Conservation (phyloP, 64 coral and sea anemone genomes). For the Acropora yongei region DNA sequence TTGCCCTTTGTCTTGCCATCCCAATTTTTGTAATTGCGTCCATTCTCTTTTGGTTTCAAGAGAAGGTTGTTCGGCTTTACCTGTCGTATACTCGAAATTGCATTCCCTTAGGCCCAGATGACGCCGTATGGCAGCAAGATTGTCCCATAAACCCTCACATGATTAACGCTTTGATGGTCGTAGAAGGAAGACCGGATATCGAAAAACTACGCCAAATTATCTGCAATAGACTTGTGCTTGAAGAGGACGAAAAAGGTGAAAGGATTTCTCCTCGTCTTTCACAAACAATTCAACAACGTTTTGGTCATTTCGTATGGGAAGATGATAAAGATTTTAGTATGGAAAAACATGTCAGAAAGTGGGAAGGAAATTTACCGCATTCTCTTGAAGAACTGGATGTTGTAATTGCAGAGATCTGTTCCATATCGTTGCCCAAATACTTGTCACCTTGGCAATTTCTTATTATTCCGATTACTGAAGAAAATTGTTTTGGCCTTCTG, state of each 20-base stretch:
- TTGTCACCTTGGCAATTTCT: slow-evolving; percentile 96
- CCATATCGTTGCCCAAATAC: slow-evolving; percentile 45
- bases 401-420: slow-evolving; percentile 74
- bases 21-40: slow-evolving; percentile 56
- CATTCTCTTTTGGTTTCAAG: slow-evolving; percentile 48
- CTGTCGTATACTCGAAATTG: slow-evolving; percentile 57
- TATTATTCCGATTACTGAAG: slow-evolving; percentile 77
- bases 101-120: slow-evolving; percentile 73
- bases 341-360: slow-evolving; percentile 77
- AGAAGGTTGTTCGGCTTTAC: slow-evolving; percentile 47
- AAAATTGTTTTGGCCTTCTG: slow-evolving; percentile 71
- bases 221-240: slow-evolving; percentile 80
- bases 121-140: slow-evolving; percentile 97
- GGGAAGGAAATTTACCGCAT: slow-evolving; percentile 72
- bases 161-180: slow-evolving; percentile 85
- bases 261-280: slow-evolving; percentile 86
- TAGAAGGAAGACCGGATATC: slow-evolving; percentile 79
- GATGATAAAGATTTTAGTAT: slow-evolving; percentile 87
- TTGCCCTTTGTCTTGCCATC: slow-evolving; percentile 29
- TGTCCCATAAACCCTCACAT: slow-evolving; percentile 86
- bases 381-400: slow-evolving; percentile 67
- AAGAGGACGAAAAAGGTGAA: slow-evolving; percentile 77
- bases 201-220: slow-evolving; percentile 76
- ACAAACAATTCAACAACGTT: slow-evolving; percentile 69
- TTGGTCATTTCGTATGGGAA: slow-evolving; percentile 86